phyloP scores from a whole-genome alignment of 2,888 invertebrate species.

The Yponomeuta sedellus region DNA sequence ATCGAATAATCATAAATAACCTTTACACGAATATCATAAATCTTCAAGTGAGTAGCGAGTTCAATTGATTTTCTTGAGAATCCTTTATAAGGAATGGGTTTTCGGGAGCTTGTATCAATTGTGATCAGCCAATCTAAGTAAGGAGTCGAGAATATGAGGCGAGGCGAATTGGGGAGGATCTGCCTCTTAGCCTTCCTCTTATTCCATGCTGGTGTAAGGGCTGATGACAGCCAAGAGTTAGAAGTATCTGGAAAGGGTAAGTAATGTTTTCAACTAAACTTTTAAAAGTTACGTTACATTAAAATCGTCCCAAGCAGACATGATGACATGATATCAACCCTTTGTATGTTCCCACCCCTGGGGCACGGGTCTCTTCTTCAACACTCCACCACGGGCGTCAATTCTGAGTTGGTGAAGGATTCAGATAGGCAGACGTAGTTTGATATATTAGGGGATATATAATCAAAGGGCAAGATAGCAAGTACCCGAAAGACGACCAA shows the following conservation, averaged over 20 bases:
- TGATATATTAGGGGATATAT: no score
- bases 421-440: no score
- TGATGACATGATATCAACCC: no score
- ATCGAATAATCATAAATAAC: neutral
- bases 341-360: no score
- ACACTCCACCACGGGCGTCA: no score
- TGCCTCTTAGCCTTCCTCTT: neutral
- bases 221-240: neutral
- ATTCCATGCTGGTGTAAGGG: neutral
- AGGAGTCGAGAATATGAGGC: neutral
- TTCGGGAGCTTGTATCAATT: neutral
- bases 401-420: no score
- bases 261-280: neutral
- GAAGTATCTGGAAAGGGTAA: neutral
- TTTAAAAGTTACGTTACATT: neutral
- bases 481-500: no score
- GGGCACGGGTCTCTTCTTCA: no score
- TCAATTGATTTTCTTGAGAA: neutral
- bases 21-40: neutral
- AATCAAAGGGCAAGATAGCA: no score
- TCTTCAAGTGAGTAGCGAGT: neutral
- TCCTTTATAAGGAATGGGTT: neutral
- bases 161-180: neutral
- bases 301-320: no score
- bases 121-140: neutral